Base-by-base conservation (phyloP, 2,888 invertebrate genomes). In the Tipula lateralis region DNA sequence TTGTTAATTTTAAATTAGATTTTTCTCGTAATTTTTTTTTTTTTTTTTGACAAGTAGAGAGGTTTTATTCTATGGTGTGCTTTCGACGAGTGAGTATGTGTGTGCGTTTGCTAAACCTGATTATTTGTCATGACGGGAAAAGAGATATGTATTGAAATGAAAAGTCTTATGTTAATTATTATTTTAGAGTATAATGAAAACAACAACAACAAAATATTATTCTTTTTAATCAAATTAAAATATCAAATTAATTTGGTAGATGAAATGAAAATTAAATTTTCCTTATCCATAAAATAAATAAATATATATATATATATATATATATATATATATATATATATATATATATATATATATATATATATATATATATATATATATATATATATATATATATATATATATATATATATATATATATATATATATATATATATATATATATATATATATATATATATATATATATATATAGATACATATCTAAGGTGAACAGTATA, bases 121-220 rank as follows among this genome's bases (percentile, higher is more conserved):
- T 66, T 66, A 66, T 66, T 66, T 66, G 66, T 66, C 66, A 66
- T 9, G 66, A 44, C n/a, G 44, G n/a, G 44, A 66, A 66, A 66
- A 19, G n/a, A n/a, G n/a, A n/a, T n/a, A n/a, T 19, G 19, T 66
- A 66, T 66, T 19, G 66, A 66, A 66, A 66, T 66, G 66, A 19
- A 66, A 24, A 19, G 66, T 66, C 66, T 66, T 66, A 66, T 66
- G 66, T 66, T 66, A 66, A 66, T 66, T 66, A 66, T 66, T 24
- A 24, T 66, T 66, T 66, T 66, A 19, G 24, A 24, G 66, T 66
- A 66, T 66, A 66, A 66, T 66, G 24, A 66, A 19, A 66, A n/a
- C 3, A 44, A 2, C 39, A 44, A 66, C 24, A 66, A 66, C 24
- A 66, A 66, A n/a, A 66, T 24, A 66, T 24, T 66, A 44, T 44